phyloP scores from a whole-genome alignment of 2,113 vertebrate species.

The Phaethon lepturus region DNA sequence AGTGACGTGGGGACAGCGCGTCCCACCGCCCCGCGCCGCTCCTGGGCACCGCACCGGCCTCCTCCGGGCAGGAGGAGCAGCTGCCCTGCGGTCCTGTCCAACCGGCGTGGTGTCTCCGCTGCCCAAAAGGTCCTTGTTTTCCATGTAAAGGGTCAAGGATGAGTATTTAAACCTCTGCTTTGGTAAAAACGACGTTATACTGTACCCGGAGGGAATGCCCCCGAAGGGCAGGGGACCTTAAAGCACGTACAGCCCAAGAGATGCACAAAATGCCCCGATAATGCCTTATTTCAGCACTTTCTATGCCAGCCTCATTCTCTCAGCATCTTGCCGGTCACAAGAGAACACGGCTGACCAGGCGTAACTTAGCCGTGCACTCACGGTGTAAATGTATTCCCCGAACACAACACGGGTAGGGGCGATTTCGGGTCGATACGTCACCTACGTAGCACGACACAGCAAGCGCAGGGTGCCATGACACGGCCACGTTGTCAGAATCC shows the following conservation, averaged over 20 bases:
- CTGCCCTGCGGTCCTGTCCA: not conserved
- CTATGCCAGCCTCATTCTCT: not conserved
- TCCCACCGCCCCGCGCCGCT: not conserved
- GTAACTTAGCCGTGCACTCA: not conserved
- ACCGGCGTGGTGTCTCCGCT: accelerated
- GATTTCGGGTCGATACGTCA: not conserved
- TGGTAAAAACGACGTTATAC: not conserved
- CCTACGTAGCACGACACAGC: not conserved
- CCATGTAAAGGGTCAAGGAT: too few relatives aligned
- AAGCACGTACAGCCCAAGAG: not conserved
- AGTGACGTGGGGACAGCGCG: not conserved
- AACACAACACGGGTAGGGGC: not conserved
- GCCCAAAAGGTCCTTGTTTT: not conserved
- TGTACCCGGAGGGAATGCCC: not conserved
- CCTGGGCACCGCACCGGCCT: not conserved
- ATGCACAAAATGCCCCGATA: not conserved
- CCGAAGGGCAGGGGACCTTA: not conserved
- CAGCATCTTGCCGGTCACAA: not conserved
- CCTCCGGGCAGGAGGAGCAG: not conserved
- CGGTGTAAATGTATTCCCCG: not conserved
- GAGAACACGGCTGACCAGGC: not conserved
- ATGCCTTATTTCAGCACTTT: not conserved
- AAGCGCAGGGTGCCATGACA: not conserved
- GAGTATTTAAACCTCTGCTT: too few relatives aligned
- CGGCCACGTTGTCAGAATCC: not conserved